Evolutionary conservation across 2,113 vertebrate species (phyloP), one percentile per base, ranked within the genome.

Genomic region (Phalacrocorax brasilianus): DNA sequence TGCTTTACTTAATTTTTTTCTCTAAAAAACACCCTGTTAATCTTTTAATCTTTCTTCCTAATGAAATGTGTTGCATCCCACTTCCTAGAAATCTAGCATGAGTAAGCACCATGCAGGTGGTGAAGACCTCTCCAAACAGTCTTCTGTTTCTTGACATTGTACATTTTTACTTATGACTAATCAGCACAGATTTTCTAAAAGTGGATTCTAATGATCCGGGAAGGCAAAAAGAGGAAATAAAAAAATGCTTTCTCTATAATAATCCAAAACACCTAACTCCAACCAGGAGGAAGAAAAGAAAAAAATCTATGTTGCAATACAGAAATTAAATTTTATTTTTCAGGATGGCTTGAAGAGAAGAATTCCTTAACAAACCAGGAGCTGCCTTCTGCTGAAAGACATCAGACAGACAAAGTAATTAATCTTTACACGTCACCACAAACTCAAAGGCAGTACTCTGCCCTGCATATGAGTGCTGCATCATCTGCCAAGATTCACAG

Each of bases 321-420:
- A 84, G 17, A 68, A 87, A 85, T 58, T 38, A 35, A 45, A 88
- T 58, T 84, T 79, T 81, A 27, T 75, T 96, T 97, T 97, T 90
- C 82, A 98, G 98, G 91, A 35, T 91, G 66, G 61, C 70, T 96
- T 93, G 97, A 98, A 61, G 94, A 97, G 26, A 86, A 47, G 18
- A 66, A 49, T 76, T 90, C 58, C 4, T 1, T 88, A 33, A 49
- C 65, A 72, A 91, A 73, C 24, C 83, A 85, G 47, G 92, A 93
- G 35, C n/a, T 95, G 27, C 35, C 73, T 76, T 95, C 66, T 84
- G 33, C 88, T 89, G 33, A 40, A 94, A 32, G 20, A 44, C 42
- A 27, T 93, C 44, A 61, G n/a, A 63, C 21, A 8, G 86, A 95
- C 18, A 89, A 90, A 82, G 74, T 62, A 76, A 49, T 85, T 76